phyloP scores from a whole-genome alignment of 2,113 vertebrate genomes.

The Oxyruncus cristatus region DNA sequence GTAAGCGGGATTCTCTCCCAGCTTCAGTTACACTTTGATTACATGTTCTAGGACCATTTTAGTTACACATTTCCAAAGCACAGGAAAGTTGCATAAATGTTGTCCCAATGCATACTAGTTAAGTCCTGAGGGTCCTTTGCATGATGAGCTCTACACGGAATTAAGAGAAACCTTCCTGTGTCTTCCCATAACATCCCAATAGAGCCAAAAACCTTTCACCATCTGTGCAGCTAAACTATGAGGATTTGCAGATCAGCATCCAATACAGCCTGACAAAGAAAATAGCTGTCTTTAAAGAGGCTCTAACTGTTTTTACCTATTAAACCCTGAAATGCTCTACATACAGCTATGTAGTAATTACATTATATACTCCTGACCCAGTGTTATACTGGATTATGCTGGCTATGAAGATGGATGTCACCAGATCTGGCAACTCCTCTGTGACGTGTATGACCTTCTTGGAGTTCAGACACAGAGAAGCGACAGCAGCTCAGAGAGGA shows the following conservation, averaged over 20 bases:
- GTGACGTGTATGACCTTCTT: not conserved
- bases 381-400: not conserved
- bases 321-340: not conserved
- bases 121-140: not conserved
- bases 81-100: rapidly evolving
- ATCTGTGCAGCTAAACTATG: not conserved
- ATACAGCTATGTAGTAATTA: not conserved
- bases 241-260: not conserved
- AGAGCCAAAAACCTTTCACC: not conserved
- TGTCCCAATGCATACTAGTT: not conserved
- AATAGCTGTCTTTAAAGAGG: not conserved
- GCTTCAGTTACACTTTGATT: not conserved
- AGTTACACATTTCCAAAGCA: not conserved
- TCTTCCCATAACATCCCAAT: not conserved
- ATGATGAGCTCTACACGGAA: not conserved
- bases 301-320: not conserved
- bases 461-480: not conserved
- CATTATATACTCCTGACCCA: not conserved
- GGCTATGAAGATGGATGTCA: not conserved
- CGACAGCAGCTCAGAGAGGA: not conserved
- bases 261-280: not conserved
- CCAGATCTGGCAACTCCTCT: not conserved
- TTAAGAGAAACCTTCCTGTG: not conserved
- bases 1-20: not conserved
- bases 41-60: not conserved